Evolutionary conservation across 2,888 invertebrate species (phyloP).

Genomic region (Rhodophaea formosa): DNA sequence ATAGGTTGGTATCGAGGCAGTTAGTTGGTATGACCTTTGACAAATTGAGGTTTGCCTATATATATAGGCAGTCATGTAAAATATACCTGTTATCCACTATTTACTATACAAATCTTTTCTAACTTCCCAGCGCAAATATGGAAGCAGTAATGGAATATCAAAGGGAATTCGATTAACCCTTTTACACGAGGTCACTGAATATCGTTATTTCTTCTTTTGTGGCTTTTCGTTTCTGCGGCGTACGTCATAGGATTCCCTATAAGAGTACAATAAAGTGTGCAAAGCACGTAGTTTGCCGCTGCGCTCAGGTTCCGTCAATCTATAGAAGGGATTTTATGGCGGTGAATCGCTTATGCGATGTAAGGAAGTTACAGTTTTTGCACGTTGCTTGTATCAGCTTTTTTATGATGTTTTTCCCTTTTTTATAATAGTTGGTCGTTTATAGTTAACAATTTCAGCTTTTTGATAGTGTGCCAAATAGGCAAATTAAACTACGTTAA

Average conservation of each 20-base stretch:
- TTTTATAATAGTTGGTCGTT: neutral
- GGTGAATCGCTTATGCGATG: constrained; percentile 4
- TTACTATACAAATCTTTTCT: neutral
- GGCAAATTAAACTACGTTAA: no score
- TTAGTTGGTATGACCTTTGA: no score
- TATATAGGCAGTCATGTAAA: no score
- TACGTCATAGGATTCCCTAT: constrained; percentile 39
- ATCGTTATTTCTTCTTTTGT: constrained; percentile 37
- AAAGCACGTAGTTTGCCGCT: constrained; percentile 9
- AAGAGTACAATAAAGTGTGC: constrained; percentile 38
- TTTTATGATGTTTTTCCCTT: constrained; percentile 7
- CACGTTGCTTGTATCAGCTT: constrained; percentile 6
- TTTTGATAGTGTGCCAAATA: no score
- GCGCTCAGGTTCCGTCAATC: constrained; percentile 16
- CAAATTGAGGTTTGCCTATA: no score
- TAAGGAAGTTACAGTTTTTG: constrained; percentile 1
- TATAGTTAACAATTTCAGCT: no score
- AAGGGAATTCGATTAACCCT: constrained; percentile 43
- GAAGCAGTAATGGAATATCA: constrained; percentile 33
- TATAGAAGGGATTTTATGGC: constrained; percentile 10
- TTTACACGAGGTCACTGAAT: constrained; percentile 33
- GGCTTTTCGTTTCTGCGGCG: constrained; percentile 29
- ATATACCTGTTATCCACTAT: neutral
- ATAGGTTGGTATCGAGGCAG: no score
- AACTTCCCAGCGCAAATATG: constrained; percentile 24